phyloP scores from a whole-genome alignment of 2,888 invertebrate genomes.

The Cosmia pyralina region DNA sequence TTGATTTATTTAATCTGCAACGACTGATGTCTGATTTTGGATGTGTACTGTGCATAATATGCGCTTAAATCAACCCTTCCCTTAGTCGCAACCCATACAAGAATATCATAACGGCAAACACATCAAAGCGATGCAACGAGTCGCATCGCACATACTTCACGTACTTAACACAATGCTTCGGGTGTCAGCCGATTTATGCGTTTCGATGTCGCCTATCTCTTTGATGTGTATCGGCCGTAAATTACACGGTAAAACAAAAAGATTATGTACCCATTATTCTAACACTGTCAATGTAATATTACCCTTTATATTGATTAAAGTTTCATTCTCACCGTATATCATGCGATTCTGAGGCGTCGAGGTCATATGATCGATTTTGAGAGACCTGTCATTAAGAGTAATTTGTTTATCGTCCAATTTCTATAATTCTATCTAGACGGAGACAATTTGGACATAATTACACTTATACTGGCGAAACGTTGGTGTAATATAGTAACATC shows the following conservation, averaged over 20 bases:
- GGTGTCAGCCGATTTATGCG: not conserved
- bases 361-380: conserved; percentile 31
- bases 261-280: not conserved
- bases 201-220: conserved; percentile 1
- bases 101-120: not conserved
- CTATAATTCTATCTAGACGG: not conserved
- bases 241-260: conserved; percentile 11
- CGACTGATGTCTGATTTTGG: too few relatives aligned
- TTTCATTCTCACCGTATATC: not conserved
- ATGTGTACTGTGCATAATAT: not conserved
- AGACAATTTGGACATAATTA: not conserved
- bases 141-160: not conserved
- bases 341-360: not conserved
- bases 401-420: conserved; percentile 4
- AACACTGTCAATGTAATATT: too few relatives aligned
- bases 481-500: too few relatives aligned
- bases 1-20: too few relatives aligned
- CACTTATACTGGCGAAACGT: too few relatives aligned
- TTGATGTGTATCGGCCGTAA: not conserved
- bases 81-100: not conserved
- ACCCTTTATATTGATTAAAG: conserved; percentile 19
- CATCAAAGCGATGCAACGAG: conserved; percentile 3
- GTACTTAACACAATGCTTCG: not conserved
- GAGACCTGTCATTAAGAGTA: not conserved
- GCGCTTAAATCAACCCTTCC: too few relatives aligned